Percentiles rank a stretch among this genome's conserved stretches.
These are phyloP conservation scores for Mycalesis mineus DNA, from an alignment of 2,888 invertebrate genomes.

Conservation along the genomic window DNA sequence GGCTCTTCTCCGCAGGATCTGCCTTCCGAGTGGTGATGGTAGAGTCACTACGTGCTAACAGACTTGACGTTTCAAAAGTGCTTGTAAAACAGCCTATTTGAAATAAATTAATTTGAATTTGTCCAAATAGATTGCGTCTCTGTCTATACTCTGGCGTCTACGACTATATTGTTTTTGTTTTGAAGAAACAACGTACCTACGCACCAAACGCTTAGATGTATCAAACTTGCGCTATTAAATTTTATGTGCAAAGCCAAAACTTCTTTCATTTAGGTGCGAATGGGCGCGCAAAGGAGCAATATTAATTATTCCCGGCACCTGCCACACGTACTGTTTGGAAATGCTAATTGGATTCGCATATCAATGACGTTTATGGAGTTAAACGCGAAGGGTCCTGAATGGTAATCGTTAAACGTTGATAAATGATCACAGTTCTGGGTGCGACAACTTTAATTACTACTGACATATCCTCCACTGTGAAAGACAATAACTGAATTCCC, in stretches of 20 bases:
- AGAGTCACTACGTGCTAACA: too few species aligned
- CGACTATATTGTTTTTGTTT: neutral
- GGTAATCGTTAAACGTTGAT: slow-evolving; percentile 13
- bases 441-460: slow-evolving; percentile 9
- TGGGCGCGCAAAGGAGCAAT: slow-evolving; percentile 12
- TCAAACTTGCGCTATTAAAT: slow-evolving; percentile 5
- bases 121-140: too few species aligned
- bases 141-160: too few species aligned
- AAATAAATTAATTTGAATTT: too few species aligned
- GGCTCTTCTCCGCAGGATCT: too few species aligned
- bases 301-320: slow-evolving; percentile 13
- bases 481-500: neutral
- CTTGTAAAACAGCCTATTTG: too few species aligned
- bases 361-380: slow-evolving; percentile 20
- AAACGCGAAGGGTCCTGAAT: slow-evolving; percentile 15
- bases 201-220: neutral
- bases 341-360: slow-evolving; percentile 21
- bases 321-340: slow-evolving; percentile 14
- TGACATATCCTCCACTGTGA: neutral
- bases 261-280: slow-evolving; percentile 15
- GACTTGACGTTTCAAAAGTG: too few species aligned
- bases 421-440: slow-evolving; percentile 12
- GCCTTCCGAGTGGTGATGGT: too few species aligned
- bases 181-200: neutral
- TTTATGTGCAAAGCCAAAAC: neutral